Conservation (phyloP, 1,140 invertebrate genomes). For the Nebria ingens region DNA sequence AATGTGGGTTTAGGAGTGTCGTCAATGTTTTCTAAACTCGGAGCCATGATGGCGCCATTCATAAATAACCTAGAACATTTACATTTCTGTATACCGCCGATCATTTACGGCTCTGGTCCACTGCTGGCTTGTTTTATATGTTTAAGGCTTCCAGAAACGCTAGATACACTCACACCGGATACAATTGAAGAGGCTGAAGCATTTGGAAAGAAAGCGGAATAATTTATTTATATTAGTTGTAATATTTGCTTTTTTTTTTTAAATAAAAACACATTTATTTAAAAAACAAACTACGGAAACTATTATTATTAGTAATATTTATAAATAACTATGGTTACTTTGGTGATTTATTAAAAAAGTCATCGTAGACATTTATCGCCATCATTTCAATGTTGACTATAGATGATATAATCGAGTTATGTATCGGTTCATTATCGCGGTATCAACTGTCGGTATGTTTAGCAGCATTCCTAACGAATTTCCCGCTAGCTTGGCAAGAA, state of each 20-base stretch:
- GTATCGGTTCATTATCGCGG: constrained; percentile 41
- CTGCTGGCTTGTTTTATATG: constrained; percentile 46
- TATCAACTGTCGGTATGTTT: constrained; percentile 43
- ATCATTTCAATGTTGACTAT: too few relatives aligned
- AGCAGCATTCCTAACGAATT: constrained; percentile 40
- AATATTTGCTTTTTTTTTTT: too few relatives aligned
- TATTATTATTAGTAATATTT: too few relatives aligned
- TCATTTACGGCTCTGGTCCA: constrained; percentile 43
- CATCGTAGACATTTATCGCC: too few relatives aligned
- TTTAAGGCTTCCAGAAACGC: constrained; percentile 57
- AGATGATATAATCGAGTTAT: background rate
- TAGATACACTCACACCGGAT: constrained; percentile 53
- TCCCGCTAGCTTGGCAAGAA: constrained; percentile 45
- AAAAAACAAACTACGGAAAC: too few relatives aligned
- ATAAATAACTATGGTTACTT: too few relatives aligned
- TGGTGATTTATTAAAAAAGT: too few relatives aligned
- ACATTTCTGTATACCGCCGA: constrained; percentile 36
- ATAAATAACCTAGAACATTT: constrained; percentile 34
- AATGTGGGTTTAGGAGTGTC: constrained; percentile 48
- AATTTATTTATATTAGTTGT: too few relatives aligned
- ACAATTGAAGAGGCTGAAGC: constrained; percentile 47
- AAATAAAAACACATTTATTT: too few relatives aligned
- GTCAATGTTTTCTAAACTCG: constrained; percentile 45
- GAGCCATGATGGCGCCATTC: constrained; percentile 49
- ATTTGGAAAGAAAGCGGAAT: background rate